Evolutionary conservation across 2,888 invertebrate species (phyloP), one percentile per base, ranked within the genome.

Genomic region (Tiliacea aurago): DNA sequence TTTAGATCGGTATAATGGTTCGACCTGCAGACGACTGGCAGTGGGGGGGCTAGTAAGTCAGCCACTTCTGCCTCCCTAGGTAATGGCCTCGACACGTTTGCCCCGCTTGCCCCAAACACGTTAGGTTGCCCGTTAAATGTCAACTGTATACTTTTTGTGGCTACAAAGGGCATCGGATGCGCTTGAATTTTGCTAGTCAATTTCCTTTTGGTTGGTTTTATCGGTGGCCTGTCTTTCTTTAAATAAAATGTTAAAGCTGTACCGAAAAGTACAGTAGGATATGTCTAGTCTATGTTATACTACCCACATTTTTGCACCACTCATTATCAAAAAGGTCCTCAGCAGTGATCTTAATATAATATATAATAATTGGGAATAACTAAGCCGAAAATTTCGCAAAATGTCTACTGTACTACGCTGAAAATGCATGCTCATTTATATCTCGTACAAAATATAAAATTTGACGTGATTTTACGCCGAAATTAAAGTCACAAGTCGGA

Each of bases 61-160:
- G 91, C 87, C 89, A 90, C 90, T 90, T 88, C 59, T 86, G 81
- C 80, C 88, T 80, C 76, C 81, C 76, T 91, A 91, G 91, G 89
- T 93, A 94, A 94, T 89, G 92, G 91, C 92, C 92, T 80, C 90
- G 89, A 87, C 91, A 93, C 92, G 92, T 92, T 88, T 87, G 88
- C 88, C 66, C 89, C 90, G 90, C 91, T 88, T 86, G 88, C 87
- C 68, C 89, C 90, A 89, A 92, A 93, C 92, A 91, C 91, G 89
- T 91, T 79, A 49, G 58, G 49, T 66, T 53, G 67, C 73, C 64
- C 72, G 72, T 84, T 92, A 91, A 92, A 92, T 92, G 93, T 92
- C 93, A 93, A 91, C 90, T 88, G 83, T 75, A 64, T 66, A 56
- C 90, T 90, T 92, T 91, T 90, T 90, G 89, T 88, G 37, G 59